Evolutionary conservation across 2,888 invertebrate species (phyloP).

Genomic region (Dolichomitus sp.): DNA sequence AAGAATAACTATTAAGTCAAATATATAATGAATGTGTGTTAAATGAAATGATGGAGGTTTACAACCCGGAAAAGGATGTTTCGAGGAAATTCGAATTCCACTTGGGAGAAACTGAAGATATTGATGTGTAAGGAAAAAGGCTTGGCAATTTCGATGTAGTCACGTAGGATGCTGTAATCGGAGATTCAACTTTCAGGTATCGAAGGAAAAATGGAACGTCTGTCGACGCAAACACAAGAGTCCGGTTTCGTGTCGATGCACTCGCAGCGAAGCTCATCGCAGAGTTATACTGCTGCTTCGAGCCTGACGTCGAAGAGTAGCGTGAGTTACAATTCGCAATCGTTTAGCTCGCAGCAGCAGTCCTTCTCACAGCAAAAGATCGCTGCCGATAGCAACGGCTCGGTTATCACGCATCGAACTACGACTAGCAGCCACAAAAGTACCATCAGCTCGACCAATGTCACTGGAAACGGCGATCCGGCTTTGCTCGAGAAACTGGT

Average conservation of each 20-base stretch:
- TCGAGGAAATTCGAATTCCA: conserved; percentile 5
- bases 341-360: conserved; percentile 80
- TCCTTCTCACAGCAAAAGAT: conserved; percentile 82
- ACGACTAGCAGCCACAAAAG: conserved; percentile 72
- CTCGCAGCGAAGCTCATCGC: conserved; percentile 89
- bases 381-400: conserved; percentile 80
- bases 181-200: conserved; percentile 75
- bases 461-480: conserved; percentile 78
- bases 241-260: conserved; percentile 90
- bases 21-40: no score
- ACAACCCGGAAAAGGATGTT: background rate
- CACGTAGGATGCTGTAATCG: conserved; percentile 1
- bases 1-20: no score
- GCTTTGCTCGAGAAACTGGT: conserved; percentile 82
- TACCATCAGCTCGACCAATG: conserved; percentile 76
- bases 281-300: conserved; percentile 86
- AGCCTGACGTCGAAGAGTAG: conserved; percentile 88
- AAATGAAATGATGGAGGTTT: no score
- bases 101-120: conserved; percentile 3
- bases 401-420: conserved; percentile 80
- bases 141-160: background rate
- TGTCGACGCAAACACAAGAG: conserved; percentile 86
- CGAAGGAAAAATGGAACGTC: conserved; percentile 84
- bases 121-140: conserved; percentile 44
- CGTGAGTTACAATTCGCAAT: conserved; percentile 85